phyloP scores from a whole-genome alignment of 2,797 vertebrate genomes.

The Ispidina lecontei region DNA sequence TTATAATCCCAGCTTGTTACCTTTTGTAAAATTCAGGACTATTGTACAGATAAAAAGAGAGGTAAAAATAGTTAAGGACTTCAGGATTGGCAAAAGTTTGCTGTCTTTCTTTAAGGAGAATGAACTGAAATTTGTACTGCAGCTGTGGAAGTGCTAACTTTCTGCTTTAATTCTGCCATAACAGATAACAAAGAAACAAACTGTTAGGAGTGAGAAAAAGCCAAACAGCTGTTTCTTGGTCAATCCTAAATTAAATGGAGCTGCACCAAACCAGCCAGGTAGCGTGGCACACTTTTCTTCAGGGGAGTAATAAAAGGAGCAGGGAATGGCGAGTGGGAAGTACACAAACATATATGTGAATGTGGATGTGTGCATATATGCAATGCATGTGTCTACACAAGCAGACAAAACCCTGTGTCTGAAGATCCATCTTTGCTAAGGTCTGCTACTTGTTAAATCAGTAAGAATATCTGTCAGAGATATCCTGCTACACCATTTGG shows the following conservation, averaged over 20 bases:
- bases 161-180: constrained; percentile 39
- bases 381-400: not conserved
- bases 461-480: constrained; percentile 94
- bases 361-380: not conserved
- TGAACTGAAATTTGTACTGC: constrained; percentile 3
- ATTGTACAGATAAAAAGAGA: constrained; percentile 37
- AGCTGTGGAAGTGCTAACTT: constrained; percentile 48
- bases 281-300: not conserved
- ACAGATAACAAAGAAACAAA: constrained; percentile 32
- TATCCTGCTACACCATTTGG: constrained; percentile 91
- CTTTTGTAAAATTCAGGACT: not conserved
- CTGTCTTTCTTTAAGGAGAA: not conserved
- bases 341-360: accelerated
- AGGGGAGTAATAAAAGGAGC: not conserved
- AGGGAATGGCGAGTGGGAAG: not conserved
- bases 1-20: not conserved
- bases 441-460: constrained; percentile 91
- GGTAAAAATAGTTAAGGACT: not conserved
- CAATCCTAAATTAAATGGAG: not conserved
- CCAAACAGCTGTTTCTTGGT: constrained; percentile 19
- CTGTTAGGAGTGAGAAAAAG: not conserved
- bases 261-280: not conserved
- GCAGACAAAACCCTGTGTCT: constrained; percentile 69
- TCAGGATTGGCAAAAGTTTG: not conserved
- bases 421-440: constrained; percentile 83